These are phyloP conservation scores for Erinaceus europaeus DNA, from an alignment of 2,113 vertebrate genomes.

Conservation along the genomic window DNA sequence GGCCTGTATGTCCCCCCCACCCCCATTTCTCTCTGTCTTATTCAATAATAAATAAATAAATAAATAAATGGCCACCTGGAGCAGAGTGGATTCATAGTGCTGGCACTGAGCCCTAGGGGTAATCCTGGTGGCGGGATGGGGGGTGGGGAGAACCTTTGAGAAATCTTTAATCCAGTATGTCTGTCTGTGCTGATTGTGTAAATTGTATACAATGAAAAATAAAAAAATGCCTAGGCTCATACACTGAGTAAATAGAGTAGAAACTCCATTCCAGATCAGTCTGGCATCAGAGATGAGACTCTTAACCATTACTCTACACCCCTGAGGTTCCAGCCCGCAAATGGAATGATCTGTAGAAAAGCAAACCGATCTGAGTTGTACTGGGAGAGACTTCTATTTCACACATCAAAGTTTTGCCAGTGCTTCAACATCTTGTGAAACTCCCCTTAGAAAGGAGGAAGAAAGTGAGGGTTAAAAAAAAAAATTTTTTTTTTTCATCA, in stretches of 20 bases:
- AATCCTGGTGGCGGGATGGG: too few relatives aligned
- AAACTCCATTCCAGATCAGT: not conserved
- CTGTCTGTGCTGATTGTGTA: too few relatives aligned
- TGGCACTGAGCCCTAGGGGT: too few relatives aligned
- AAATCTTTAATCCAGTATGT: too few relatives aligned
- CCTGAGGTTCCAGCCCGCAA: not conserved
- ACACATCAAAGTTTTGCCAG: not conserved
- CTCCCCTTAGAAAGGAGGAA: not conserved
- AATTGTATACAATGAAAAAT: too few relatives aligned
- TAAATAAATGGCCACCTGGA: too few relatives aligned
- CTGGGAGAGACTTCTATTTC: not conserved
- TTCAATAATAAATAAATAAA: too few relatives aligned
- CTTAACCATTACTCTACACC: not conserved
- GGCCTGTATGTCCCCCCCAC: too few relatives aligned
- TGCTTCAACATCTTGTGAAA: not conserved
- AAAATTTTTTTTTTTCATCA: not conserved
- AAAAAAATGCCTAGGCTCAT: not conserved
- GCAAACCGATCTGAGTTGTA: not conserved
- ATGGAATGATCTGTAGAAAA: not conserved
- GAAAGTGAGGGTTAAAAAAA: not conserved
- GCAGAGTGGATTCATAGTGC: too few relatives aligned
- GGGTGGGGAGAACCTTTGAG: too few relatives aligned
- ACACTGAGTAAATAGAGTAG: not conserved
- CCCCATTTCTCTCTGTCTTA: too few relatives aligned
- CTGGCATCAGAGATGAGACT: not conserved